Evolutionary conservation across 1,140 invertebrate species (phyloP).

Genomic region (Thereuonema tuberculata): DNA sequence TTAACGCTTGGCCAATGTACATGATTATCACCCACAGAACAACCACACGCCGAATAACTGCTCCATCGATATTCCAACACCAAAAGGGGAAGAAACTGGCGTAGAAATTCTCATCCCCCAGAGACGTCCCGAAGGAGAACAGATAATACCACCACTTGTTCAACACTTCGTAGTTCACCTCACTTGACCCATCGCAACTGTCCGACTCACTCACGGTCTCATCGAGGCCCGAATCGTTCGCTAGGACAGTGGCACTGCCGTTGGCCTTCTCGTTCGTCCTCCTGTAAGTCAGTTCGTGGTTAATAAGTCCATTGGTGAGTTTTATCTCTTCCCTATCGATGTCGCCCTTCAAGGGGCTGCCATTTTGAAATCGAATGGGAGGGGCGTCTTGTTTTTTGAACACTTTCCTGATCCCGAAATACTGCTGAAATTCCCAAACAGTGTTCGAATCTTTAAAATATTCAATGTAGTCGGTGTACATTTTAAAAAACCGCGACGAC

Average conservation of each 20-base stretch:
- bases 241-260: background rate
- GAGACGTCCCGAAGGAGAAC: constrained; percentile 62
- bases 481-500: too few species aligned
- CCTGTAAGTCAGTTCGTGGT: background rate
- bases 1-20: constrained; percentile 73
- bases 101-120: constrained; percentile 83
- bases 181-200: constrained; percentile 18
- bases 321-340: background rate
- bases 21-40: constrained; percentile 72
- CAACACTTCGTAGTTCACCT: constrained; percentile 38
- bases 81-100: constrained; percentile 73
- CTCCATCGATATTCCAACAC: constrained; percentile 82
- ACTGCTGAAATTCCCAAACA: constrained; percentile 53
- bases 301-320: background rate
- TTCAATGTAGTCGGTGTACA: constrained; percentile 34
- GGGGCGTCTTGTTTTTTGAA: background rate
- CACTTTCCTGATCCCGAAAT: constrained; percentile 43
- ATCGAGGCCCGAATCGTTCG: constrained; percentile 9
- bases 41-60: constrained; percentile 59
- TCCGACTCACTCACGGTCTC: constrained; percentile 20
- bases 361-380: constrained; percentile 19
- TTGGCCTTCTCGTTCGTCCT: background rate
- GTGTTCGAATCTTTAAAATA: constrained; percentile 49
- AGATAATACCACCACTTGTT: constrained; percentile 76
- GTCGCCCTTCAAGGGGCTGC: constrained; percentile 16